A percentile compares a stretch with the other conserved stretches of the same genome.
Conservation (phyloP, 2,888 invertebrate species). For the Physocephala rufipes region DNA sequence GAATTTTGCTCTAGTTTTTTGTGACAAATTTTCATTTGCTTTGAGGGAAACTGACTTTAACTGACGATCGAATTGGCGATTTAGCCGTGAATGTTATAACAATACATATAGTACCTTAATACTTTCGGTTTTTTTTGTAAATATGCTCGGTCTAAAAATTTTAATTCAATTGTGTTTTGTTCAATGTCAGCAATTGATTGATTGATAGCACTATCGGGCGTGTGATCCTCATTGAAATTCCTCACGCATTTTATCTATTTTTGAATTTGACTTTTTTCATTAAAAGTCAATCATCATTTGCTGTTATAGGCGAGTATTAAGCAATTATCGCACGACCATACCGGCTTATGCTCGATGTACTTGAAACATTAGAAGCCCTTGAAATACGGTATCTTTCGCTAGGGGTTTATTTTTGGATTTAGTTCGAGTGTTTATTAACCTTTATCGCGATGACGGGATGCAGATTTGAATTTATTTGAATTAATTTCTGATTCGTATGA, state of each 20-base stretch:
- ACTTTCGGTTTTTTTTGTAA: background rate
- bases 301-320: too few relatives aligned
- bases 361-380: background rate
- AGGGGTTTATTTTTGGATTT: background rate
- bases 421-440: background rate
- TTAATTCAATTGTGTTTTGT: background rate
- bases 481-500: too few relatives aligned
- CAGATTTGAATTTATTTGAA: too few relatives aligned
- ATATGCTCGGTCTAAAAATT: conserved; percentile 12
- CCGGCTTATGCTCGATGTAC: background rate
- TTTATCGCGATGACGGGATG: background rate
- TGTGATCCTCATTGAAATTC: background rate
- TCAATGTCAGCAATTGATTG: background rate
- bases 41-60: background rate
- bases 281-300: background rate
- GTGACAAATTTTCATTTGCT: background rate
- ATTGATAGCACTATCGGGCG: background rate
- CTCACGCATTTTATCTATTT: conserved; percentile 18
- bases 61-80: background rate
- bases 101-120: background rate
- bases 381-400: background rate
- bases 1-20: background rate
- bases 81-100: background rate
- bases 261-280: conserved; percentile 13
- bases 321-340: background rate